These are phyloP conservation scores for Laothoe populi DNA, from an alignment of 2,888 invertebrate species.

Conservation along the genomic window DNA sequence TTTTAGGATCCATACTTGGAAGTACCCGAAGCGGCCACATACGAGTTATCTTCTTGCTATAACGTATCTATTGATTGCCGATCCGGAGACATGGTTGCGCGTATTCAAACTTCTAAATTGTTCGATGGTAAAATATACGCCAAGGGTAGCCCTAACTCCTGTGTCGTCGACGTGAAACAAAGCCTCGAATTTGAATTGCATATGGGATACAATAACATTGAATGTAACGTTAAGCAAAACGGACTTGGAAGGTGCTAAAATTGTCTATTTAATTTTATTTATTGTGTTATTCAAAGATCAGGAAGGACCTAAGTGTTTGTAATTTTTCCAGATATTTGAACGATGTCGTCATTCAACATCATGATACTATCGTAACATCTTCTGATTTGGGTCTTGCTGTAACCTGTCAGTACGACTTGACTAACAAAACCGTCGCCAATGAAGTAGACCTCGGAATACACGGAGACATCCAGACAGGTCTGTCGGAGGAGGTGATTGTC, in stretches of 20 bases:
- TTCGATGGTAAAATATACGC: constrained; percentile 98
- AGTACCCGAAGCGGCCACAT: constrained; percentile 95
- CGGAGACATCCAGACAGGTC: constrained; percentile 93
- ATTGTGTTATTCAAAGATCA: neutral
- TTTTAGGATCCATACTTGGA: constrained; percentile 93
- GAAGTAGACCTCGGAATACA: constrained; percentile 95
- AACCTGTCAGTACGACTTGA: constrained; percentile 96
- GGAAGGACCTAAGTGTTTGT: neutral
- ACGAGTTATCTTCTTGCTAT: constrained; percentile 96
- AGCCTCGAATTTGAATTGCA: constrained; percentile 95
- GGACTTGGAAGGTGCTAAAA: constrained; percentile 88
- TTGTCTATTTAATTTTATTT: constrained; percentile 12
- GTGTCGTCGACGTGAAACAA: constrained; percentile 94
- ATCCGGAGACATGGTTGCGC: constrained; percentile 96
- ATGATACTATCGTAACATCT: constrained; percentile 97
- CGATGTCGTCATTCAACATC: constrained; percentile 97
- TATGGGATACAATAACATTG: constrained; percentile 96
- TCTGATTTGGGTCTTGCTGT: constrained; percentile 97
- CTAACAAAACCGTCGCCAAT: constrained; percentile 96
- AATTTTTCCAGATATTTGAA: constrained; percentile 87
- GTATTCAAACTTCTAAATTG: constrained; percentile 95
- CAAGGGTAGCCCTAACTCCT: constrained; percentile 96
- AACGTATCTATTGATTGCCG: constrained; percentile 97
- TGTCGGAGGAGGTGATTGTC: constrained; percentile 96
- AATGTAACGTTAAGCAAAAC: constrained; percentile 96